Base-by-base conservation (phyloP, 2,113 vertebrate genomes). In the Tapirus terrestris region DNA sequence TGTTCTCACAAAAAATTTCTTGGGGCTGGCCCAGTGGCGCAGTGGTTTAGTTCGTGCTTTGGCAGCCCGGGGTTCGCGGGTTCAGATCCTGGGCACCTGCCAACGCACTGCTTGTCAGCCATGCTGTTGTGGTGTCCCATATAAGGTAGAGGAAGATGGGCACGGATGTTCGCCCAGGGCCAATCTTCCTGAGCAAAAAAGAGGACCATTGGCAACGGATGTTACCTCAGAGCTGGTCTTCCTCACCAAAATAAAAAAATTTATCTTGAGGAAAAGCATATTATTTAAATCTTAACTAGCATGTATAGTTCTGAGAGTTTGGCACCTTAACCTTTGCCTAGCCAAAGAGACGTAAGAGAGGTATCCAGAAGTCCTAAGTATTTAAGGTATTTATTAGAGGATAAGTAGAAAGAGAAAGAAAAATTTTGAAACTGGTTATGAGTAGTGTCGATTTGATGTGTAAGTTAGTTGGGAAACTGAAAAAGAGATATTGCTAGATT, bases 381-480 rank as follows among this genome's bases (percentile, higher is more conserved):
- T 80, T 85, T 93, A 90, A 72, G 33, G 3, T 77, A 85, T 20
- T 45, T 67, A 81, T 72, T 92, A 86, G 25, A 88, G 16, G 27
- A n/a, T 92, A 79, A 85, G 9, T 72, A 53, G 63, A 63, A 84
- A 67, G n/a, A 31, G 48, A 56, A 63, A 70, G 16, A 51, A 83
- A 53, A 45, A 39, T 48, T 56, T 60, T 72, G 39, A n/a, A 93
- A 68, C 8, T 79, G 36, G 67, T 72, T 43, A 48, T 91, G 51
- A 86, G 11, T 77, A 83, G 17, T 91, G 93, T 48, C 63, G 6
- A 96, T 87, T 76, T 68, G 45, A 92, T 95, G 9, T 92, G 27
- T 58, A 93, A 68, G 51, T 81, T 87, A 92, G 12, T 91, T 27
- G 25, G 83, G 16, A 87, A 90, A 87, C 45, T 70, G 36, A 27